A percentile compares a stretch with the other conserved stretches of the same genome.
Conservation (phyloP, 2,888 invertebrate species). For the Calameuta filiformis region DNA sequence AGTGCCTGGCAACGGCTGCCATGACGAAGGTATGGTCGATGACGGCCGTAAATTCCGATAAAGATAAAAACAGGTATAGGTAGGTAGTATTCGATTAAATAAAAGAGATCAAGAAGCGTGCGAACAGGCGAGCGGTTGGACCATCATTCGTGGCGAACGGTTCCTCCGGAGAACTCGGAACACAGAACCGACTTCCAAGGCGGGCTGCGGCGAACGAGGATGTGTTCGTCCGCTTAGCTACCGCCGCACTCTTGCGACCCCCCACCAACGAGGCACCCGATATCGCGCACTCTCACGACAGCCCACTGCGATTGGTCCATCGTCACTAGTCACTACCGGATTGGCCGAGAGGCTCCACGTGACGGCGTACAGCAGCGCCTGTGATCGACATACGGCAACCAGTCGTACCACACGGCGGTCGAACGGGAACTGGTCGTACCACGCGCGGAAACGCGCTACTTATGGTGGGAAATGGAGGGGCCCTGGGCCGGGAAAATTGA, state of each 20-base stretch:
- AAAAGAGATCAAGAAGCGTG: conserved; percentile 13
- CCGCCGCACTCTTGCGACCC: conserved; percentile 55
- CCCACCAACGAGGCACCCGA: conserved; percentile 40
- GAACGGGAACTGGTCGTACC: conserved; percentile 53
- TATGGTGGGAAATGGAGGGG: conserved; percentile 39
- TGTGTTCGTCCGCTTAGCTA: conserved; percentile 53
- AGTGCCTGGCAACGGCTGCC: not conserved
- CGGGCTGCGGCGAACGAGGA: conserved; percentile 63
- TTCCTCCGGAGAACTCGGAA: conserved; percentile 28
- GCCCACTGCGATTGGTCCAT: conserved; percentile 26
- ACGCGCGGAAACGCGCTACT: conserved; percentile 56
- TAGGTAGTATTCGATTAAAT: not conserved
- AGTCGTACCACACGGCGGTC: conserved; percentile 42
- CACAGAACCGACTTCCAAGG: conserved; percentile 57
- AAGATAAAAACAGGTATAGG: not conserved
- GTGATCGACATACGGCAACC: conserved; percentile 28
- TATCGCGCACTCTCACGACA: conserved; percentile 22
- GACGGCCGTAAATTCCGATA: not conserved
- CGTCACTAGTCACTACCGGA: conserved; percentile 37
- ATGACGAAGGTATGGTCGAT: not conserved
- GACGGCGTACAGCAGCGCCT: conserved; percentile 19
- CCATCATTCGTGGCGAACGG: not conserved
- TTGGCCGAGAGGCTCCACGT: conserved; percentile 36
- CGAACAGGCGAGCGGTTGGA: conserved; percentile 4
- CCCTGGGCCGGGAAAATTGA: conserved; percentile 1